A percentile compares a stretch with the other conserved stretches of the same genome.
phyloP scores from a whole-genome alignment of 2,888 invertebrate genomes.

The Yponomeuta evonymella region DNA sequence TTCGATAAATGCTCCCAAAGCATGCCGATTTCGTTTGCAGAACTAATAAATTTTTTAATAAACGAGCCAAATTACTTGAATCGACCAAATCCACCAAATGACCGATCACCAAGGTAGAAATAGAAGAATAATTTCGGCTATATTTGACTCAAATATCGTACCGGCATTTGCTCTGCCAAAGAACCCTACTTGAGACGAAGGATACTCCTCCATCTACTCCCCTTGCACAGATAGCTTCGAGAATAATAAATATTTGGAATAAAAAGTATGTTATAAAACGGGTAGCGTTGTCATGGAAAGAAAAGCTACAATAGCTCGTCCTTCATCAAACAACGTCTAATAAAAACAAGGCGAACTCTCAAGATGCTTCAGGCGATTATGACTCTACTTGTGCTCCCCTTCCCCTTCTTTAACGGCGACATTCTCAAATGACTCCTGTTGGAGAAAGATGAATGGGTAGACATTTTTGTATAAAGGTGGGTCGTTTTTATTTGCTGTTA shows the following conservation, averaged over 20 bases:
- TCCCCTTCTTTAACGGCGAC: slow-evolving; percentile 66
- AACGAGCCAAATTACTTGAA: too few species aligned
- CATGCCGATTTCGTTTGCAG: too few species aligned
- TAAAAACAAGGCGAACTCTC: slow-evolving; percentile 30
- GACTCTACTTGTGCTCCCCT: slow-evolving; percentile 56
- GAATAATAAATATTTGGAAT: slow-evolving; percentile 55
- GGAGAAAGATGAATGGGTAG: slow-evolving; percentile 72
- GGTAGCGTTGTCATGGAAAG: slow-evolving; percentile 24
- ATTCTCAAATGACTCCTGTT: slow-evolving; percentile 71
- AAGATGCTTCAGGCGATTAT: slow-evolving; percentile 49
- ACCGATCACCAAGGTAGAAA: neutral
- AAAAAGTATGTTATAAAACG: slow-evolving; percentile 37
- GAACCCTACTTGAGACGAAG: slow-evolving; percentile 34
- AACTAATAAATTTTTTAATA: too few species aligned
- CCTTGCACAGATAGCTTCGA: slow-evolving; percentile 37
- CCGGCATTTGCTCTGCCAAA: slow-evolving; percentile 26
- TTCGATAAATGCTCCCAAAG: too few species aligned
- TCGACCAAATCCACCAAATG: too few species aligned
- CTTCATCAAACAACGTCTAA: slow-evolving; percentile 22
- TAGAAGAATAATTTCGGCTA: neutral
- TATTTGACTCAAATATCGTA: neutral
- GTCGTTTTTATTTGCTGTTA: slow-evolving; percentile 62
- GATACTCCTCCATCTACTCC: slow-evolving; percentile 24
- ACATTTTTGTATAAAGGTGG: slow-evolving; percentile 66
- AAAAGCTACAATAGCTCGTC: slow-evolving; percentile 31